Evolutionary conservation across 2,888 invertebrate species (phyloP), one percentile per base, ranked within the genome.

Genomic region (Alviniconcha strummeri): DNA sequence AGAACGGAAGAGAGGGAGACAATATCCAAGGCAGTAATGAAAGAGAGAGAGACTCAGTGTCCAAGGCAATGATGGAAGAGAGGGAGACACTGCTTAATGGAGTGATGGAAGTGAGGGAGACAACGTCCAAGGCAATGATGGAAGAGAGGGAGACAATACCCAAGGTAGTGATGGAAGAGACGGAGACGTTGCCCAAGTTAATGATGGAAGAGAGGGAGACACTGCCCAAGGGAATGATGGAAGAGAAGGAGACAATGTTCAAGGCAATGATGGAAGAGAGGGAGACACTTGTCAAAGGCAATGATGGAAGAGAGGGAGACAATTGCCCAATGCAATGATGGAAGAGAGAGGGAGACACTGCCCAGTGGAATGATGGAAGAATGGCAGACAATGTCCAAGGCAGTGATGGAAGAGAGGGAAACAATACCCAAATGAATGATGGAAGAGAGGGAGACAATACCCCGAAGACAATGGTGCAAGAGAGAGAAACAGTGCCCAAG

Each of bases 61-160:
- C 36, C 36, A 36, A 36, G 36, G 36, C 36, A 36, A 36, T 36
- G 36, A 36, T 36, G 36, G 15, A 2, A 36, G 36, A 36, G 36
- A 36, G 36, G n/a, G 52, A 4, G 36, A 78, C 17, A 57, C 36
- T 9, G 36, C 36, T 36, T 3, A 36, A 36, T 36, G 36, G 36
- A 36, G 3, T 36, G n/a, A n/a, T n/a, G n/a, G 13, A 1, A 64
- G 64, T 52, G 67, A 52, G 69, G 64, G 69, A 80, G 80, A 67
- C 17, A 36, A n/a, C n/a, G n/a, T n/a, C n/a, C n/a, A n/a, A n/a
- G n/a, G n/a, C n/a, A 71, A 80, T 15, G 69, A n/a, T 55, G 80
- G 69, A 67, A 77, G 19, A 54, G 19, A 67, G 69, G 77, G 77
- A 82, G 77, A 77, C 56, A 69, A 52, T 13, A n/a, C n/a, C n/a